phyloP scores from a whole-genome alignment of 2,888 invertebrate species.

The Heterodera filipjevi region DNA sequence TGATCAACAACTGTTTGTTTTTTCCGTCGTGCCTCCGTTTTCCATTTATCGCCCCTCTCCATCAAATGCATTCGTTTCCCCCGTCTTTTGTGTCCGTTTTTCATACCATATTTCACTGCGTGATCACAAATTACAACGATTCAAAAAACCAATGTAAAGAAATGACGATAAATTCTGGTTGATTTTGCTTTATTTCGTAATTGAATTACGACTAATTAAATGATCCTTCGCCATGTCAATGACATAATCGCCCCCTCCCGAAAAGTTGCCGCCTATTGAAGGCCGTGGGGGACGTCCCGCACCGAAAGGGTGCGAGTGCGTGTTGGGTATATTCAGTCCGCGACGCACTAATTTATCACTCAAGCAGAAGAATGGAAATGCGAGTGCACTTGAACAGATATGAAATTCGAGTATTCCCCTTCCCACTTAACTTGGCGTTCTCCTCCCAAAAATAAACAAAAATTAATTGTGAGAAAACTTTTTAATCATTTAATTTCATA shows the following conservation, averaged over 20 bases:
- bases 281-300: background rate
- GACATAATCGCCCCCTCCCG: background rate
- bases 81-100: too few relatives aligned
- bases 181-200: background rate
- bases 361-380: too few relatives aligned
- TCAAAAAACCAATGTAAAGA: background rate
- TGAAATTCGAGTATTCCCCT: too few relatives aligned
- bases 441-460: background rate
- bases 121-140: background rate
- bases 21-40: too few relatives aligned
- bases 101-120: too few relatives aligned
- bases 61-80: too few relatives aligned
- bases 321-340: background rate
- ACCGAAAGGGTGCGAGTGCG: background rate
- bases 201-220: background rate
- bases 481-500: background rate
- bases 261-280: background rate
- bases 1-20: background rate
- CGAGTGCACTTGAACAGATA: too few relatives aligned
- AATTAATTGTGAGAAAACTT: background rate
- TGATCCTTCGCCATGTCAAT: background rate
- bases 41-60: too few relatives aligned
- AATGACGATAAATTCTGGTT: too few relatives aligned
- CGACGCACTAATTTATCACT: too few relatives aligned
- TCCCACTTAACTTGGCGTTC: too few relatives aligned